Evolutionary conservation across 2,797 vertebrate species (phyloP), one percentile per base, ranked within the genome.

Genomic region (Gobionotothen gibberifrons): DNA sequence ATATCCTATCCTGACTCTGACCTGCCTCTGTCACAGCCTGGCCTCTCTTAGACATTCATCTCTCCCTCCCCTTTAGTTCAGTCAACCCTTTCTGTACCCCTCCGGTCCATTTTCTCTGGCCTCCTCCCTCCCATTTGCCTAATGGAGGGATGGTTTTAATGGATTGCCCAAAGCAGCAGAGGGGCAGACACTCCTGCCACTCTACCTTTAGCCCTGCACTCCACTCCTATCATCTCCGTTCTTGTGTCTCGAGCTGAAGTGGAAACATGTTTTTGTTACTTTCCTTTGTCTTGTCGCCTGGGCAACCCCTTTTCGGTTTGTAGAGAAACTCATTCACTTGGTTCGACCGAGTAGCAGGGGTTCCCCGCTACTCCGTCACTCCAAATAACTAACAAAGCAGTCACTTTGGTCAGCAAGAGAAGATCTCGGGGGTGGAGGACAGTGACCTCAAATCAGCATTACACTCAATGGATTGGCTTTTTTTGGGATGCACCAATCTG

Each of bases 91-190:
- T 89, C 86, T 87, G 79, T 81, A 72, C 83, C 86, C 81, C 86
- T 84, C 72, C 21, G 51, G 78, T 88, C 88, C 84, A 87, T 87
- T 87, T 89, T 86, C 84, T 85, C 83, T 84, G 81, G 78, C 85
- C 84, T 87, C 87, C 77, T 86, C 84, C 78, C 81, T 86, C 75
- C 80, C 90, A 87, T 90, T 91, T 90, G 83, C 90, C 83, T 90
- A 90, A 92, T 90, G 89, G 86, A 90, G 77, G 88, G 84, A 90
- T 92, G 83, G 72, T 88, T 92, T 90, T 91, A 93, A 92, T 90
- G 87, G 87, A 91, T 86, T 89, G 84, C 87, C 89, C 84, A 87
- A 84, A 89, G 90, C 84, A 76, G 80, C 81, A 79, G 74, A 82
- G 80, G 89, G 85, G 82, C 69, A 82, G 78, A 81, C 74, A 67